Evolutionary conservation across 2,888 invertebrate genomes (phyloP).

Genomic region (Parthenolecanium corni): DNA sequence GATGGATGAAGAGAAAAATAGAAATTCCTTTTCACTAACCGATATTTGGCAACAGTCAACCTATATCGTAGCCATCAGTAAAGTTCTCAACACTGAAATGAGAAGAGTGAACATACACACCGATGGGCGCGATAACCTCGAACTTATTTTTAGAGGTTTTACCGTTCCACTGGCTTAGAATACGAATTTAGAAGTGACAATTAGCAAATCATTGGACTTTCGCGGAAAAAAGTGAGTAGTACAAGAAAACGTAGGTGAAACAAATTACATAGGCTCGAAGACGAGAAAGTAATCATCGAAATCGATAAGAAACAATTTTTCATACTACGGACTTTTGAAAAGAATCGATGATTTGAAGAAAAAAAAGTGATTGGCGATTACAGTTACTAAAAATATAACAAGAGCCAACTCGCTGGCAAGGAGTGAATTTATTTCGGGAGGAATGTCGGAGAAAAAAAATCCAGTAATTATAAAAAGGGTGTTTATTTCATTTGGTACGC

Average conservation of each 20-base stretch:
- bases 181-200: background rate
- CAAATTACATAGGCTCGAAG: background rate
- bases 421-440: too few relatives aligned
- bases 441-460: too few relatives aligned
- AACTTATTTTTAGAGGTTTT: constrained; percentile 1
- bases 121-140: background rate
- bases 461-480: too few relatives aligned
- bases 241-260: background rate
- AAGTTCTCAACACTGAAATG: background rate
- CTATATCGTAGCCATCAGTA: too few relatives aligned
- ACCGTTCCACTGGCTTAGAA: background rate
- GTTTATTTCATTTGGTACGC: too few relatives aligned
- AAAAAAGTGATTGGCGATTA: too few relatives aligned
- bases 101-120: background rate
- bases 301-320: too few relatives aligned
- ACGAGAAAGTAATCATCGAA: background rate
- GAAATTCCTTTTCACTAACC: background rate
- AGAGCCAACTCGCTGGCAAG: too few relatives aligned
- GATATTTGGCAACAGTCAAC: background rate
- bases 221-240: background rate
- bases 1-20: too few relatives aligned
- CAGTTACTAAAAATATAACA: too few relatives aligned
- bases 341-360: too few relatives aligned
- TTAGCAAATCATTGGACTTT: background rate
- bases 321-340: too few relatives aligned